These are phyloP conservation scores for Betta splendens DNA, from an alignment of 2,797 vertebrate species.

Conservation along the genomic window DNA sequence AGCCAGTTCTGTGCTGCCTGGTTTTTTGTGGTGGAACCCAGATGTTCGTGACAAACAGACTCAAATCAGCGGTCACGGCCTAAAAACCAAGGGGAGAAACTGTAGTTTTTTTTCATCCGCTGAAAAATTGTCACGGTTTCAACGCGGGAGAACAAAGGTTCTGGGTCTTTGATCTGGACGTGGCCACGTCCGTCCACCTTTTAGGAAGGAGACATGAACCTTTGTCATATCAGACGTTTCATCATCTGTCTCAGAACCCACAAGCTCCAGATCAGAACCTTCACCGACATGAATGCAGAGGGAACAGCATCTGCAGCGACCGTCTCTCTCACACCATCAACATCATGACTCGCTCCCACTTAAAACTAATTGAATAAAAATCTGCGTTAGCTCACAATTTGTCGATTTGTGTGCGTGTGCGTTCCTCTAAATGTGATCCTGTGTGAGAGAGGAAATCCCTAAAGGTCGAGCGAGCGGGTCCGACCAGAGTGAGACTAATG, in stretches of 20 bases:
- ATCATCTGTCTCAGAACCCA: no score
- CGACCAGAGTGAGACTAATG: slow-evolving; percentile 47
- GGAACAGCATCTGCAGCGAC: background rate
- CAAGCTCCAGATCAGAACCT: slow-evolving; percentile 2
- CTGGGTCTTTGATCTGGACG: no score
- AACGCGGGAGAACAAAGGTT: no score
- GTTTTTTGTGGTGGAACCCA: background rate
- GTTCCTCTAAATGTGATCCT: background rate
- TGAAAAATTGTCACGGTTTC: no score
- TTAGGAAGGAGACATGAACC: no score
- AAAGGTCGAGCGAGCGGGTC: slow-evolving; percentile 15
- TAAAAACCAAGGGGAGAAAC: background rate
- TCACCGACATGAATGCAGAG: background rate
- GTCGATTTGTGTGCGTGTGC: slow-evolving; percentile 1
- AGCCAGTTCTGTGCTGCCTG: background rate
- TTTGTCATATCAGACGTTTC: no score
- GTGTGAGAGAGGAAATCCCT: slow-evolving; percentile 32
- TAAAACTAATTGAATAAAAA: slow-evolving; percentile 18
- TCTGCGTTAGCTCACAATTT: background rate
- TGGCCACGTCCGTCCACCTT: no score
- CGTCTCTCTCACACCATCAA: background rate
- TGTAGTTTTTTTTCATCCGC: background rate
- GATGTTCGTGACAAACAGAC: background rate
- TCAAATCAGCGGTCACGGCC: background rate
- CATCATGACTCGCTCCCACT: background rate